Evolutionary conservation across 2,797 vertebrate genomes (phyloP).

Genomic region (Sebastes elongatus): DNA sequence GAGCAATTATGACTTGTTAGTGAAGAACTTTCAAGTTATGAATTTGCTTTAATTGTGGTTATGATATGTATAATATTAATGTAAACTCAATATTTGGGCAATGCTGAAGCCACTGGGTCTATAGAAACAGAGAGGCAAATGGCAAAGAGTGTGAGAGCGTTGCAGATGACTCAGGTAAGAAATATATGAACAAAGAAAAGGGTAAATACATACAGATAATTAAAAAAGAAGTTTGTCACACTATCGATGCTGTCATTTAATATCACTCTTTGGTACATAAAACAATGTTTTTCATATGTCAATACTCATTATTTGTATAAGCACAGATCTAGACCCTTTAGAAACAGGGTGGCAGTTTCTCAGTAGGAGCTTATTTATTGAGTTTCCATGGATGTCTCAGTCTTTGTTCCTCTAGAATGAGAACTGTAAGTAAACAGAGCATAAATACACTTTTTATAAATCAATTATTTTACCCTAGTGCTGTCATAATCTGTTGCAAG

Average conservation of each 20-base stretch:
- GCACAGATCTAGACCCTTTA: background rate
- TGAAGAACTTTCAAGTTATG: background rate
- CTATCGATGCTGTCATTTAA: background rate
- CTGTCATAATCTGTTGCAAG: background rate
- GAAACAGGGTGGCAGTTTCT: background rate
- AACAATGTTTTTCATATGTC: background rate
- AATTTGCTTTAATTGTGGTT: background rate
- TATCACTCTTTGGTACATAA: background rate
- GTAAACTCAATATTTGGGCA: background rate
- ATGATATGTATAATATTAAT: background rate
- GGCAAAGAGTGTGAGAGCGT: background rate
- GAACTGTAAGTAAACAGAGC: background rate
- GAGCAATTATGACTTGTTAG: background rate
- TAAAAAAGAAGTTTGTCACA: background rate
- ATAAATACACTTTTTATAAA: background rate
- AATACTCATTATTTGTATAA: background rate
- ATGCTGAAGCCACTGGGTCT: background rate
- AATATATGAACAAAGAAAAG: background rate
- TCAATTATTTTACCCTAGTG: background rate
- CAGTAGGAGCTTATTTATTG: slow-evolving; percentile 14
- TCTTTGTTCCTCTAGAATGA: background rate
- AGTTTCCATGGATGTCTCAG: background rate
- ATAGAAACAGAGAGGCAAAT: background rate
- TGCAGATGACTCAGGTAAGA: background rate
- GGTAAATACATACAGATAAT: background rate